Evolutionary conservation across 2,888 invertebrate genomes (phyloP), one percentile per base, ranked within the genome.

Genomic region (Tanypteryx hageni): DNA sequence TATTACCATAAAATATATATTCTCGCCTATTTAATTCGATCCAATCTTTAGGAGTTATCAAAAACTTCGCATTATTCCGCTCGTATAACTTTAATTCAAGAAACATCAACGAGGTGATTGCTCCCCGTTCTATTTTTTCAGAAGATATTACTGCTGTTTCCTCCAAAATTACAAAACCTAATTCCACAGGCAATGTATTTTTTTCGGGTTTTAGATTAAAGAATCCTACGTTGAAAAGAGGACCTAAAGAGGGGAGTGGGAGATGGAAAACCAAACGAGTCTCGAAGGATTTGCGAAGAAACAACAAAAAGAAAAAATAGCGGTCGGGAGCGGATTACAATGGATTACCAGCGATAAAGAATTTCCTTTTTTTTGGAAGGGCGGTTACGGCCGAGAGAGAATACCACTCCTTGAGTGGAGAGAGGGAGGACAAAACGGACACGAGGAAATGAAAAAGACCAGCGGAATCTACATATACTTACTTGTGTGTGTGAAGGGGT

Each of bases 321-420:
- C 22, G 76, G 76, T 27, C n/a, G n/a, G 18, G 68, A n/a, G 76
- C 9, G 76, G 76, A 76, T 76, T 76, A 76, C 76, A 76, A 27
- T 27, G 76, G 76, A 76, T 76, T 76, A 76, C 76, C 76, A 14
- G 22, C 76, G 76, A 76, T 76, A 76, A 76, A 18, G 76, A 27
- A 76, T 76, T 76, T 76, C 22, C 76, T 22, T 76, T 76, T 76
- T 76, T 76, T 18, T 14, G 22, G 22, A n/a, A 64, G 18, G 16
- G n/a, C 64, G 18, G 64, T 22, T 22, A n/a, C 22, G 76, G 22
- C 22, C 76, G 22, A 27, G 76, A 44, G 44, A 44, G 44, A 44
- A 44, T 44, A 5, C 44, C 44, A 44, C 44, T 44, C 44, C 44
- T 44, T 44, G 44, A 44, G 5, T 44, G 44, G 44, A 44, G 44